Evolutionary conservation across 2,888 invertebrate species (phyloP).

Genomic region (Troilus luridus): DNA sequence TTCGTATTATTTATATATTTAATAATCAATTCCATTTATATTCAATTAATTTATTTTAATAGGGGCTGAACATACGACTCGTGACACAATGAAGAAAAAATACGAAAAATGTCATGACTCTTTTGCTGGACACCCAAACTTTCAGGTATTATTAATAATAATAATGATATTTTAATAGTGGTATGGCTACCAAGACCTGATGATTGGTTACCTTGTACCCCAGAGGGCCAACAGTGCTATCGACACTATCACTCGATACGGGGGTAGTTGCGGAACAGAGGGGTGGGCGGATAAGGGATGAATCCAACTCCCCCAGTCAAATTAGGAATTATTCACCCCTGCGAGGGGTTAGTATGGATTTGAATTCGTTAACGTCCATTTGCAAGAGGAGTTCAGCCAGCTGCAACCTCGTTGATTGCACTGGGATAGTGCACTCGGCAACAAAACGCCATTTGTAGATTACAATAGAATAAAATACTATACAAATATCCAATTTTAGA

Average conservation of each 20-base stretch:
- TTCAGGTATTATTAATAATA: too few species aligned
- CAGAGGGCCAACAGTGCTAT: not conserved
- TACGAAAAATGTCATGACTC: too few species aligned
- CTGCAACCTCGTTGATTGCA: not conserved
- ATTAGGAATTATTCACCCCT: conserved; percentile 32
- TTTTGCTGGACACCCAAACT: too few species aligned
- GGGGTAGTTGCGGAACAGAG: not conserved
- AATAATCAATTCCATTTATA: too few species aligned
- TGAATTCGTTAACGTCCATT: conserved; percentile 32
- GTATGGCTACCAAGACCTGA: not conserved
- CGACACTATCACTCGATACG: not conserved
- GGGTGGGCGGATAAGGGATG: not conserved
- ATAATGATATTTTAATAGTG: not conserved
- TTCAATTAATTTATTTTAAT: too few species aligned
- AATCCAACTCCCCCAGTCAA: not conserved
- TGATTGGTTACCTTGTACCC: not conserved
- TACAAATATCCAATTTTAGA: not conserved
- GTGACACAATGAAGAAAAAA: too few species aligned
- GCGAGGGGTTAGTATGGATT: conserved; percentile 2
- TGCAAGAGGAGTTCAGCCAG: not conserved
- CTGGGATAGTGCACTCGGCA: not conserved
- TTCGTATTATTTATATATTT: too few species aligned
- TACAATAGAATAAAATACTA: not conserved
- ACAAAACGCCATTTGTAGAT: not conserved
- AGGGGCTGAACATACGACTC: too few species aligned